These are phyloP conservation scores for Choristoneura rosaceana DNA, from an alignment of 2,888 invertebrate species.

Conservation along the genomic window DNA sequence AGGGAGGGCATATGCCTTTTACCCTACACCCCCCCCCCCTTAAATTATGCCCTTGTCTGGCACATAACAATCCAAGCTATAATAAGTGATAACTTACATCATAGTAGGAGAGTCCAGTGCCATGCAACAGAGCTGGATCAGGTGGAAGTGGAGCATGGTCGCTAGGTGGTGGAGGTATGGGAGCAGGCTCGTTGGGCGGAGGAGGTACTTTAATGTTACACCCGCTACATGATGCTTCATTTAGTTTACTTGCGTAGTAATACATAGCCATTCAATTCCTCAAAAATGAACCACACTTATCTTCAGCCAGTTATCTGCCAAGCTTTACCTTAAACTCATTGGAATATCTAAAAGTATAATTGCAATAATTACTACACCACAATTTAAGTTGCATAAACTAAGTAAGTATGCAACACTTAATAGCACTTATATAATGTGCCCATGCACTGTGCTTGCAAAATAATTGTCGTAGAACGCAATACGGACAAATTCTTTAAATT, in stretches of 20 bases:
- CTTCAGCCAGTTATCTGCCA: slow-evolving; percentile 53
- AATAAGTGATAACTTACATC: slow-evolving; percentile 65
- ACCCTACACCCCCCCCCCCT: no score
- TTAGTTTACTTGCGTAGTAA: slow-evolving; percentile 89
- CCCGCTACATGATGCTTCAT: slow-evolving; percentile 87
- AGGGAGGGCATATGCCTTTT: no score
- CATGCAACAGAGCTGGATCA: slow-evolving; percentile 68
- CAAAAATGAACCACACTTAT: slow-evolving; percentile 56
- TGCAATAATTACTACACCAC: slow-evolving; percentile 15
- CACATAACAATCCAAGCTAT: slow-evolving; percentile 13
- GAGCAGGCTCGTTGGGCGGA: slow-evolving; percentile 67
- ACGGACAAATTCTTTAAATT: neutral
- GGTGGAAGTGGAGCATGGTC: slow-evolving; percentile 72
- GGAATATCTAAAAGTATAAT: slow-evolving; percentile 53
- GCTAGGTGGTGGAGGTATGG: slow-evolving; percentile 66
- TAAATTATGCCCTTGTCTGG: neutral
- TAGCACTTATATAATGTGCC: slow-evolving; percentile 28
- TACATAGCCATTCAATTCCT: slow-evolving; percentile 88
- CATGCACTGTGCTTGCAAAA: slow-evolving; percentile 14
- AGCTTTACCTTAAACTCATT: slow-evolving; percentile 62
- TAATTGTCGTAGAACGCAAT: neutral
- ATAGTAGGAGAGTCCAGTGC: slow-evolving; percentile 77
- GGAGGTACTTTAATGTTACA: slow-evolving; percentile 79
- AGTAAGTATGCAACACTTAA: slow-evolving; percentile 23
- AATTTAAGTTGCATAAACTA: slow-evolving; percentile 33